Evolutionary conservation across 1,140 invertebrate species (phyloP).

Genomic region (Drosophila lacertosa): DNA sequence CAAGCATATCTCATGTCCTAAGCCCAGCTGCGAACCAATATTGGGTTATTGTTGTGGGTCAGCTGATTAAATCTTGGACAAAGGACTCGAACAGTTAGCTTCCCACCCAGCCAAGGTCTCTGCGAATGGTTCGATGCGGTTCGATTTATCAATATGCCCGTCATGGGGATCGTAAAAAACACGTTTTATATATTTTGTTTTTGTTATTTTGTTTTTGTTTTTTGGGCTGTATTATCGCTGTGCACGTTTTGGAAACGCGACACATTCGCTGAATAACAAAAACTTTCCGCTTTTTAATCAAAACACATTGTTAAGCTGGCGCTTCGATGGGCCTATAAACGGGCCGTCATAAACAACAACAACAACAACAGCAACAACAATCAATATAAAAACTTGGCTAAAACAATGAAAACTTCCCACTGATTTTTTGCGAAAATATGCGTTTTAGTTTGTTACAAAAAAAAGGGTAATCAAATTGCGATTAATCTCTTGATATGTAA

Average conservation of each 20-base stretch:
- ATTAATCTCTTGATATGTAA: too few relatives aligned
- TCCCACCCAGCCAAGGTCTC: neutral
- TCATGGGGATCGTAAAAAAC: slow-evolving; percentile 56
- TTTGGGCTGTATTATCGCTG: slow-evolving; percentile 48
- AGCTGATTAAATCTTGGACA: slow-evolving; percentile 28
- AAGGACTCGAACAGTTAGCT: neutral
- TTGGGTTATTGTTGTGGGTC: too few relatives aligned
- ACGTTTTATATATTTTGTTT: slow-evolving; percentile 45
- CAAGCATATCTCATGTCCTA: slow-evolving; percentile 61
- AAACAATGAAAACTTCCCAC: slow-evolving; percentile 15
- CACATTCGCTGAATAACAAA: slow-evolving; percentile 41
- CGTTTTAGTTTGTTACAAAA: neutral
- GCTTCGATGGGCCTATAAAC: slow-evolving; percentile 19
- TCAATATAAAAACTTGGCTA: neutral
- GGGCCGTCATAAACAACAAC: slow-evolving; percentile 37
- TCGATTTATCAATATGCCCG: slow-evolving; percentile 61
- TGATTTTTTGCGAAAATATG: slow-evolving; percentile 36
- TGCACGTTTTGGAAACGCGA: slow-evolving; percentile 71
- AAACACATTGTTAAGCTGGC: slow-evolving; percentile 55
- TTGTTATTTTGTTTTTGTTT: slow-evolving; percentile 17
- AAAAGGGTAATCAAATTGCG: neutral
- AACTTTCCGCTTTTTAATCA: slow-evolving; percentile 71
- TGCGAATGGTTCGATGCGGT: slow-evolving; percentile 20
- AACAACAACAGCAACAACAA: slow-evolving; percentile 27
- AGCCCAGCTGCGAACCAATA: too few relatives aligned